Evolutionary conservation across 2,797 vertebrate genomes (phyloP).

Genomic region (Tenualosa ilisha): DNA sequence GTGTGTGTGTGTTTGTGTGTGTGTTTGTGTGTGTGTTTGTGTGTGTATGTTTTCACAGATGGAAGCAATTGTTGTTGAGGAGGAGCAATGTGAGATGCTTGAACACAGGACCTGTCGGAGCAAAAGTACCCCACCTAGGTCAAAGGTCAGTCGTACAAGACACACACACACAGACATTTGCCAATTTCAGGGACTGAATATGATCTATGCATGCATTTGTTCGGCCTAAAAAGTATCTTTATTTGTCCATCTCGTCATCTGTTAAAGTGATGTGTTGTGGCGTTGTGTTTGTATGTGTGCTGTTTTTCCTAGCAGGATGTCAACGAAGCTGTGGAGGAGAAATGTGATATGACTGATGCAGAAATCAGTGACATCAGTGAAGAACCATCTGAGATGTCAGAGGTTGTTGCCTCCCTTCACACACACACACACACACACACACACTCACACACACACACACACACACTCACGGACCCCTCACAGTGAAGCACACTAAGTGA

Average conservation of each 20-base stretch:
- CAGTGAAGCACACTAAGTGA: background rate
- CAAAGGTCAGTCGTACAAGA: background rate
- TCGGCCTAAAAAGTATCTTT: no score
- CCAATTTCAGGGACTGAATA: no score
- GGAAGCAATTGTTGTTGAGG: slow-evolving; percentile 29
- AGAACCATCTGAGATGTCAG: background rate
- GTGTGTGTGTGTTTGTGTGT: slow-evolving; percentile 24
- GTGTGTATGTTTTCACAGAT: slow-evolving; percentile 38
- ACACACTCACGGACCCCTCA: background rate
- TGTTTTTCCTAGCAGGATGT: background rate
- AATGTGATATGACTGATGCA: background rate
- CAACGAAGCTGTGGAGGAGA: background rate
- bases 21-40: slow-evolving; percentile 27
- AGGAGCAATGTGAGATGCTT: slow-evolving; percentile 20
- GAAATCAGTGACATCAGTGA: background rate
- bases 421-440: background rate
- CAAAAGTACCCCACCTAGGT: background rate
- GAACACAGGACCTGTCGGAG: background rate
- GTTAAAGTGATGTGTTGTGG: background rate
- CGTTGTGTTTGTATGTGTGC: background rate
- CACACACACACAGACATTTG: background rate
- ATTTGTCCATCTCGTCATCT: no score
- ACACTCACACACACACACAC: background rate
- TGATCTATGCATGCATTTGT: no score
- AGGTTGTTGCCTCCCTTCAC: background rate